Base-by-base conservation (phyloP, 1,140 invertebrate genomes). In the Prorops nasuta region DNA sequence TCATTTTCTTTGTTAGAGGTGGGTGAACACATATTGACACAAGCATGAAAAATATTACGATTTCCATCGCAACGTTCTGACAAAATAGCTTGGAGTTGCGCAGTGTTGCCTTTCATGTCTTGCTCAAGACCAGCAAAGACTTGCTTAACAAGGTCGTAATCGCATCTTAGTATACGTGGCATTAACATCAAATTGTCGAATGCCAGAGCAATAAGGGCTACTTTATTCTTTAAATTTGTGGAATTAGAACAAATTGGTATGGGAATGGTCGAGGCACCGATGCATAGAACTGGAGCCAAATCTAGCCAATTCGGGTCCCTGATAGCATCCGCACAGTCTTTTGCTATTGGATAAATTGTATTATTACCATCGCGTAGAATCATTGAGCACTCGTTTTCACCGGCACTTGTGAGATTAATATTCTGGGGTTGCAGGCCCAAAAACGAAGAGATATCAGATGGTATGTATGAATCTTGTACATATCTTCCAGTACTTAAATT, bases 41-140 rank as follows among this genome's bases (percentile, higher is more conserved):
- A 94, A 7, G 92, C 90, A 71, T 99, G 98, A 15, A 99, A 81
- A 58, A 99, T 92, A 77, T 99, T 99, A 40, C 96, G 83, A 78
- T 96, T 96, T 7, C 96, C 95, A 79, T 99, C 97, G 67, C 93
- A 96, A 43, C 93, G 84, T 76, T 98, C 95, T 58, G 84, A 81
- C 9, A 91, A 69, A 63, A 91, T 83, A 2, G 81, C 60, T 54
- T 83, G 70, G 49, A 86, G 81, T 71, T 85, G 84, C 61, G 79
- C 34, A 10, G 49, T 71, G 58, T 83, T 84, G 59, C 79, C 63
- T 78, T 84, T 87, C 39, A 68, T 63, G 50, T 88, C 88, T 63
- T 81, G 79, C 71, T 92, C 88, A 17, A 92, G 69, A 62, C 84
- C 83, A 40, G 83, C 79, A 7, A 98, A 79, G 17, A 94, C 79